Evolutionary conservation across 2,888 invertebrate genomes (phyloP).

Genomic region (Cataglyphis albicans): DNA sequence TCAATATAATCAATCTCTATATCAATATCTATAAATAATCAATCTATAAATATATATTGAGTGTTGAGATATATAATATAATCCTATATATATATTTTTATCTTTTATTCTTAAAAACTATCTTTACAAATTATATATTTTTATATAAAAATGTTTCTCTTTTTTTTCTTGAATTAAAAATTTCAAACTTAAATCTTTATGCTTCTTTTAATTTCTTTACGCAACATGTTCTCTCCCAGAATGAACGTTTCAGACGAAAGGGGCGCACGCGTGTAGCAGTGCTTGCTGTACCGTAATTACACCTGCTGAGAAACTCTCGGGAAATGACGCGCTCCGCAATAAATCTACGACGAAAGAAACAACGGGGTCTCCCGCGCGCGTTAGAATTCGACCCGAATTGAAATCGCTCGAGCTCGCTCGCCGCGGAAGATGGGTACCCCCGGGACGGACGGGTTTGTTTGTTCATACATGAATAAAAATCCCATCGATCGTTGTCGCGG

Average conservation of each 20-base stretch:
- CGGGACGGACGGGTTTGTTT: not conserved
- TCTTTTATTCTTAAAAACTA: not conserved
- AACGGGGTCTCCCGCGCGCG: slow-evolving; percentile 4
- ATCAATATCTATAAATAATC: too few species aligned
- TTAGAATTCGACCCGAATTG: slow-evolving; percentile 33
- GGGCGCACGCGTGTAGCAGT: not conserved
- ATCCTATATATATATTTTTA: not conserved
- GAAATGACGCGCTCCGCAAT: slow-evolving; percentile 19
- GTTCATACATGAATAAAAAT: slow-evolving; percentile 34
- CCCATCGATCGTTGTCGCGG: slow-evolving; percentile 32
- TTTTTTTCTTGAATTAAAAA: not conserved
- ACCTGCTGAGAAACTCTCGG: not conserved
- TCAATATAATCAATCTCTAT: not conserved
- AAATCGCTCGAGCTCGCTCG: not conserved
- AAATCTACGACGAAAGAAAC: slow-evolving; percentile 13
- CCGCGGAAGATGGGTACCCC: not conserved
- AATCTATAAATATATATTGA: not conserved
- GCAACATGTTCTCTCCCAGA: not conserved
- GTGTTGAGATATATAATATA: not conserved
- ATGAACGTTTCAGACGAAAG: not conserved
- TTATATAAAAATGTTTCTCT: not conserved
- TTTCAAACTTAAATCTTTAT: not conserved
- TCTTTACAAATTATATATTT: not conserved
- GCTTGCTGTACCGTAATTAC: slow-evolving; percentile 17
- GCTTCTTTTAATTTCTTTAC: not conserved